A percentile compares a stretch with the other conserved stretches of the same genome.
Evolutionary conservation across 2,888 invertebrate species (phyloP).

Genomic region (Aporophyla nigra): DNA sequence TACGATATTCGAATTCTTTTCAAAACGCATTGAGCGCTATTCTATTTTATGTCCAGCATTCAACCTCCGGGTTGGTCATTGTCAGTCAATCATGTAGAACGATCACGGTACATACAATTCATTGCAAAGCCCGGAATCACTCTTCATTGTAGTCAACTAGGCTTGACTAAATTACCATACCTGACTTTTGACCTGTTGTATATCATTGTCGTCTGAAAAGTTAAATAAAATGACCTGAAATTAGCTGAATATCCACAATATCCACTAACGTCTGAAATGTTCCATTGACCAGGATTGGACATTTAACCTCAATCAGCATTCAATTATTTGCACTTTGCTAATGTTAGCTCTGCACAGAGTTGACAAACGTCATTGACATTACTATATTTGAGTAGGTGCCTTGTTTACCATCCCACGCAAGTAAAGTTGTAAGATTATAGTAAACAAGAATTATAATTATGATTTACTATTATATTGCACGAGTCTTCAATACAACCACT

Average conservation of each 20-base stretch:
- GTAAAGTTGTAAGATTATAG: conserved; percentile 44
- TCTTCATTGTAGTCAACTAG: conserved; percentile 18
- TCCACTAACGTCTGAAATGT: conserved; percentile 3
- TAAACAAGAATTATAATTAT: conserved; percentile 21
- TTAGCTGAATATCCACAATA: conserved; percentile 3
- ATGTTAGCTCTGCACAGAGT: not conserved
- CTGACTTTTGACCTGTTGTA: conserved; percentile 8
- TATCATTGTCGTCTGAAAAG: not conserved
- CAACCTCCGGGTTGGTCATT: conserved; percentile 24
- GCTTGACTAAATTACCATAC: not conserved
- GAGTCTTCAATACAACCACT: not conserved
- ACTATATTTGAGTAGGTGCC: conserved; percentile 13
- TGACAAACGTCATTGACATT: conserved; percentile 10
- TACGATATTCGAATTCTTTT: not conserved
- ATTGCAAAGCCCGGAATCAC: conserved; percentile 29
- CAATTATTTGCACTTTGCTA: conserved; percentile 4
- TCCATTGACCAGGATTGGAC: conserved; percentile 12
- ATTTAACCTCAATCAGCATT: conserved; percentile 1
- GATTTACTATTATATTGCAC: not conserved
- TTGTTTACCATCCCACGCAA: conserved; percentile 60
- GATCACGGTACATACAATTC: conserved; percentile 8
- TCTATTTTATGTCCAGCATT: conserved; percentile 16
- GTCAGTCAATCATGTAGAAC: conserved; percentile 48
- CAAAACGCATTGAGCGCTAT: conserved; percentile 1
- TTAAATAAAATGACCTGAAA: conserved; percentile 8